Conservation (phyloP, 2,888 invertebrate species). For the Microplitis deprimator region DNA sequence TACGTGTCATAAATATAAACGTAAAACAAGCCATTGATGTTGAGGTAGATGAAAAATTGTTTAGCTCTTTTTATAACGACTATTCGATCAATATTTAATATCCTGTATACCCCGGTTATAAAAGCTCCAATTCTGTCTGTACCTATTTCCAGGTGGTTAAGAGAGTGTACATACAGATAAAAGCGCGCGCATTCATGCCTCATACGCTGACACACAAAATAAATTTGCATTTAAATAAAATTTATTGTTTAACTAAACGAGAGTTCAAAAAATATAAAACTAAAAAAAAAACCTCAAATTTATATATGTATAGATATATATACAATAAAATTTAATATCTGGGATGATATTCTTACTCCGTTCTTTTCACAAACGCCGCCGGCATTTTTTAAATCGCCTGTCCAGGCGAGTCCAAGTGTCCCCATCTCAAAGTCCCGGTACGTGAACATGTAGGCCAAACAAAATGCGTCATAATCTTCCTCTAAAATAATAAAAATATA, state of each 20-base stretch:
- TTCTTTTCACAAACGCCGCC: conserved; percentile 99
- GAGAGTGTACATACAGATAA: conserved; percentile 12
- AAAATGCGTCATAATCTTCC: conserved; percentile 98
- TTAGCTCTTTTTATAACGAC: conserved; percentile 32
- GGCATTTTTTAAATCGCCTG: conserved; percentile 94
- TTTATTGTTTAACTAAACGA: not conserved
- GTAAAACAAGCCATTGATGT: not conserved
- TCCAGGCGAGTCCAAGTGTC: conserved; percentile 97
- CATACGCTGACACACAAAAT: not conserved
- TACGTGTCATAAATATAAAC: not conserved
- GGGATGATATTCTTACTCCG: conserved; percentile 77
- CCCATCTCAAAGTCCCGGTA: conserved; percentile 97
- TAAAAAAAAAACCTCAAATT: not conserved
- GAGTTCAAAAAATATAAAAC: not conserved
- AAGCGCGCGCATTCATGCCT: not conserved
- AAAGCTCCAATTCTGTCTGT: conserved; percentile 37
- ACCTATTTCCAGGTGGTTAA: conserved; percentile 26
- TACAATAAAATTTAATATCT: not conserved
- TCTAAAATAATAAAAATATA: conserved; percentile 74
- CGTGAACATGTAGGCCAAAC: conserved; percentile 98
- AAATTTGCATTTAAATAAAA: conserved; percentile 11
- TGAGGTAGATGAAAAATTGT: conserved; percentile 3
- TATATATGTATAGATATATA: not conserved
- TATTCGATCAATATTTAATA: conserved; percentile 56
- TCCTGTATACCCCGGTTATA: conserved; percentile 46